Percentiles rank a stretch among this genome's conserved stretches.
phyloP scores from a whole-genome alignment of 2,888 invertebrate species.

The Callyntrura guangdongensis region DNA sequence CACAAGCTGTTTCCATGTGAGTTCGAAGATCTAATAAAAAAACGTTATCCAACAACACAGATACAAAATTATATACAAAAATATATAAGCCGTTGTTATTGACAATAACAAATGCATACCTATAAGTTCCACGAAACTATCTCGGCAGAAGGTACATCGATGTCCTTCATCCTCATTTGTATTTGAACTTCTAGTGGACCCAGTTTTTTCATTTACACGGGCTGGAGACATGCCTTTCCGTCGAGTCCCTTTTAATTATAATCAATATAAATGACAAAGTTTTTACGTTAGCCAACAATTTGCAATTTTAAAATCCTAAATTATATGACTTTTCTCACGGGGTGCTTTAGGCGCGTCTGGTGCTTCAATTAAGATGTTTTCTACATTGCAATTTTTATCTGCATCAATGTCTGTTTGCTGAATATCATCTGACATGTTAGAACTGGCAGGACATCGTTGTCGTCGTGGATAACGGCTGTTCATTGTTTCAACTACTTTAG shows the following conservation, averaged over 20 bases:
- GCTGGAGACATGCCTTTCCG: background rate
- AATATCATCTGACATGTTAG: background rate
- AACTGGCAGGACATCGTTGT: background rate
- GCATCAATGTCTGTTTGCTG: background rate
- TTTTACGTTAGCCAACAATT: background rate
- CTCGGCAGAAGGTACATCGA: background rate
- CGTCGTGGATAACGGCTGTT: background rate
- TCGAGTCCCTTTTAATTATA: background rate
- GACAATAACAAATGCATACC: background rate
- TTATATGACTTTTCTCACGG: background rate
- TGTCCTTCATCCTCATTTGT: background rate
- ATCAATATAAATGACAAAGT: background rate
- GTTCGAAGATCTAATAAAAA: background rate
- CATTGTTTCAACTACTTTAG: background rate
- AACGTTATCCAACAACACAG: background rate
- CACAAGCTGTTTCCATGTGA: conserved; percentile 38
- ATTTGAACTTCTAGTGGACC: background rate
- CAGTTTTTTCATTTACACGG: background rate
- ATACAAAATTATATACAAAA: too few species aligned
- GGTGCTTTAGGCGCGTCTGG: background rate
- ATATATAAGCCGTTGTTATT: too few species aligned
- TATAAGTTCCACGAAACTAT: background rate
- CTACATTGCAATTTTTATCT: background rate
- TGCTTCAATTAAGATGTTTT: background rate
- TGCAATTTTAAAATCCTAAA: too few species aligned